phyloP scores from a whole-genome alignment of 2,113 vertebrate species.

The Panthera uncia region DNA sequence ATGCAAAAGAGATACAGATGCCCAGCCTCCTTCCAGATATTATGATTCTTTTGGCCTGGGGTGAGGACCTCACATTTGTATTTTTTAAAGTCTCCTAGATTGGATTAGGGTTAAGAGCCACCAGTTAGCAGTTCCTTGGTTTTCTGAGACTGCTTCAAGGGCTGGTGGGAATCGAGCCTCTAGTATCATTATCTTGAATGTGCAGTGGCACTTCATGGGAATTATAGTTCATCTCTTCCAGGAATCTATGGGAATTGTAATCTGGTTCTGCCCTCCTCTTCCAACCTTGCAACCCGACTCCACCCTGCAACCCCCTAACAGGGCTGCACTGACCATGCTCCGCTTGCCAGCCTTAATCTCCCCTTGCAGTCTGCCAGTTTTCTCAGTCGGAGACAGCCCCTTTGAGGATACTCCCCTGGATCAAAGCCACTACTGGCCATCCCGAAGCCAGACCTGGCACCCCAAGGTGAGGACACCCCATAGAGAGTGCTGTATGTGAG shows the following conservation, averaged over 20 bases:
- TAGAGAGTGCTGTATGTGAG: neutral
- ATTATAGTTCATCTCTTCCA: neutral
- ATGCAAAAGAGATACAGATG: neutral
- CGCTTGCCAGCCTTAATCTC: neutral
- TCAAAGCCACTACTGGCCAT: constrained; percentile 79
- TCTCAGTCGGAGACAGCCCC: constrained; percentile 80
- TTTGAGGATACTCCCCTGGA: constrained; percentile 69
- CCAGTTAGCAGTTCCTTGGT: neutral
- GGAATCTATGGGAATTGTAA: neutral
- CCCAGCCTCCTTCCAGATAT: neutral
- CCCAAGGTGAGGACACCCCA: constrained; percentile 62
- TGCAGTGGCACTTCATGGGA: neutral
- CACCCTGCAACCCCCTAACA: neutral
- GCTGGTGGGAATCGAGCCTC: neutral
- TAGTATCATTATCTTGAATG: neutral
- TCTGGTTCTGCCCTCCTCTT: neutral
- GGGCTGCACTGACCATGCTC: neutral
- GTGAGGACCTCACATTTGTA: neutral
- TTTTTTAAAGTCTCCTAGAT: neutral
- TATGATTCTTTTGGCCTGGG: neutral
- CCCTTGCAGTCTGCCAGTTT: constrained; percentile 79
- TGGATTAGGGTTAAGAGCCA: neutral
- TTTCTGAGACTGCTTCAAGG: neutral
- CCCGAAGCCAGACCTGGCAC: constrained; percentile 70
- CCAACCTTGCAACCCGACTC: neutral